Evolutionary conservation across 2,888 invertebrate species (phyloP).

Genomic region (Gymnocheta viridis): DNA sequence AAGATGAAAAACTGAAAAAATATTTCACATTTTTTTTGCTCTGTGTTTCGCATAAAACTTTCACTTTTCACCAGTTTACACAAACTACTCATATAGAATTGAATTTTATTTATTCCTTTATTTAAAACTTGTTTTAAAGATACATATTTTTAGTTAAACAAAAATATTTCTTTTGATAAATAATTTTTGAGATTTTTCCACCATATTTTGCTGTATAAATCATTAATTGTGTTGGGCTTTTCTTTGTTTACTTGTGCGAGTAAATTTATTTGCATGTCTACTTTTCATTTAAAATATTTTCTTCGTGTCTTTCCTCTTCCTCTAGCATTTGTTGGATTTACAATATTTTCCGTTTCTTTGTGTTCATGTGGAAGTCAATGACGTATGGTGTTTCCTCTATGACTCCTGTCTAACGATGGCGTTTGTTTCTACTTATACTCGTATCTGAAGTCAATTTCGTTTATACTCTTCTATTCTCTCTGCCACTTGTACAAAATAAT

Average conservation of each 20-base stretch:
- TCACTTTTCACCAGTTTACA: slow-evolving; percentile 31
- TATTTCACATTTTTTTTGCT: slow-evolving; percentile 17
- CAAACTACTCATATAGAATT: neutral
- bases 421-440: slow-evolving; percentile 53
- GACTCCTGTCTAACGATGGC: slow-evolving; percentile 54
- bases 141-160: neutral
- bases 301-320: slow-evolving; percentile 9
- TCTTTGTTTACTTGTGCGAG: slow-evolving; percentile 47
- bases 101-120: neutral
- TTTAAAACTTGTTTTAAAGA: neutral
- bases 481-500: neutral
- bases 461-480: neutral
- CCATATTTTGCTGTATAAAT: slow-evolving; percentile 1
- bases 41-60: slow-evolving; percentile 38
- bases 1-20: slow-evolving; percentile 16
- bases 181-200: neutral
- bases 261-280: slow-evolving; percentile 38
- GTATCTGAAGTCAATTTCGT: slow-evolving; percentile 12
- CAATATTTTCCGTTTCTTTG: slow-evolving; percentile 34
- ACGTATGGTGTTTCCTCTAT: slow-evolving; percentile 46
- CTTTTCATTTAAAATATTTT: slow-evolving; percentile 32
- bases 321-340: neutral
- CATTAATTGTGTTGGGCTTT: slow-evolving; percentile 15
- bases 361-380: slow-evolving; percentile 48
- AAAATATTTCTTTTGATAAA: too few species aligned